Evolutionary conservation across 2,888 invertebrate genomes (phyloP).

Genomic region (Pterostichus madidus): DNA sequence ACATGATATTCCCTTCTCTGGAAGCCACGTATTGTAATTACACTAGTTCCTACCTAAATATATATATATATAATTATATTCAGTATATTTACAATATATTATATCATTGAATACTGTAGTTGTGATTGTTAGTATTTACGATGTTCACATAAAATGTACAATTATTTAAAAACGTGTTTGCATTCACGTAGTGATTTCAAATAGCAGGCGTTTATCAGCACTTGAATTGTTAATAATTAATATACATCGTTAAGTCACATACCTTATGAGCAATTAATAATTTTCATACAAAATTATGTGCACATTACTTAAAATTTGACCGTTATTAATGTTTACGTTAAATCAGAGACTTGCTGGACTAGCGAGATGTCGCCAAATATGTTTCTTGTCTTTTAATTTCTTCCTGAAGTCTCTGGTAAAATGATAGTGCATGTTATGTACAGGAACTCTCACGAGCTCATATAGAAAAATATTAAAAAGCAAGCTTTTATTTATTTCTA

Average conservation of each 20-base stretch:
- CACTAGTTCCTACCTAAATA: slow-evolving; percentile 65
- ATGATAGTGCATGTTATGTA: slow-evolving; percentile 53
- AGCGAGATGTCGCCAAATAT: background rate
- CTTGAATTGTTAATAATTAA: slow-evolving; percentile 38
- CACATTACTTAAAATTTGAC: slow-evolving; percentile 53
- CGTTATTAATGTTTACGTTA: slow-evolving; percentile 13
- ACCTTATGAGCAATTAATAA: slow-evolving; percentile 62
- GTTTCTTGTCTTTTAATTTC: background rate
- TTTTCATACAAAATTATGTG: slow-evolving; percentile 63
- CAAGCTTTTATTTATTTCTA: slow-evolving; percentile 61
- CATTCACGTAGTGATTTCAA: slow-evolving; percentile 35
- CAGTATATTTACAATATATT: slow-evolving; percentile 58
- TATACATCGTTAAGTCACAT: slow-evolving; percentile 63
- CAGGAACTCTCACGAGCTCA: slow-evolving; percentile 52
- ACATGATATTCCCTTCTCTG: slow-evolving; percentile 71
- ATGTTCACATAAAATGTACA: slow-evolving; percentile 61
- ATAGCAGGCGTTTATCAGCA: slow-evolving; percentile 47
- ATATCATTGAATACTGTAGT: slow-evolving; percentile 60
- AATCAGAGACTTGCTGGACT: background rate
- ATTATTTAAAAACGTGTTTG: slow-evolving; percentile 42
- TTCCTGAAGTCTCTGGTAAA: background rate
- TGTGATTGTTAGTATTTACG: slow-evolving; percentile 64
- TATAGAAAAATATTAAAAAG: slow-evolving; percentile 66
- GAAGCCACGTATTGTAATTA: slow-evolving; percentile 72
- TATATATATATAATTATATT: slow-evolving; percentile 64